Conservation (phyloP, 2,797 vertebrate genomes). For the Enteromius radiatus region DNA sequence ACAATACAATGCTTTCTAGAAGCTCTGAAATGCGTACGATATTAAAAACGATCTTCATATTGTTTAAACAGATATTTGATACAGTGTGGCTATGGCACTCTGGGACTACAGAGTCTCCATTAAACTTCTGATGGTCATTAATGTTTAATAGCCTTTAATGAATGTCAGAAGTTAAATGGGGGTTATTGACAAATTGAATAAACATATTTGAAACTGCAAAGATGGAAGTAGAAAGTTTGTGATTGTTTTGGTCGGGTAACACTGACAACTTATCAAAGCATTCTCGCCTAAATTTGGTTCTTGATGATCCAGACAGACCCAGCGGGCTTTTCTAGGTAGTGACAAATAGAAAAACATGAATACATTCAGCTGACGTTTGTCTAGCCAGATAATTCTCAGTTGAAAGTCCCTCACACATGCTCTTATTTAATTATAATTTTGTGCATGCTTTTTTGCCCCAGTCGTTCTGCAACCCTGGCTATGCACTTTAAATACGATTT, state of each 20-base stretch:
- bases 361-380: slow-evolving; percentile 57
- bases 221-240: not conserved
- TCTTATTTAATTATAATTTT: slow-evolving; percentile 60
- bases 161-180: slow-evolving; percentile 37
- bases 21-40: not conserved
- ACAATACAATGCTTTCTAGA: not conserved
- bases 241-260: slow-evolving; percentile 4
- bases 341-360: slow-evolving; percentile 52
- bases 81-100: slow-evolving; percentile 16
- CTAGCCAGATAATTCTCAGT: slow-evolving; percentile 54
- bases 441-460: slow-evolving; percentile 15
- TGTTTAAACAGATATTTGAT: slow-evolving; percentile 19
- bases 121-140: slow-evolving; percentile 36
- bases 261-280: slow-evolving; percentile 17
- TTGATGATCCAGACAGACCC: slow-evolving; percentile 49
- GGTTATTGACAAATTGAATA: not conserved
- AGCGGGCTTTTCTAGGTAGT: slow-evolving; percentile 47
- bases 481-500: slow-evolving; percentile 56
- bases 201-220: not conserved
- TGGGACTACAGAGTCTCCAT: slow-evolving; percentile 9
- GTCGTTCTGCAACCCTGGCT: slow-evolving; percentile 43
- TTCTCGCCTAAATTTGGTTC: slow-evolving; percentile 37
- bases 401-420: slow-evolving; percentile 56
- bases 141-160: slow-evolving; percentile 30
- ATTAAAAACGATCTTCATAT: not conserved